Conservation (phyloP, 2,888 invertebrate species). For the Pseudococcus longispinus region DNA sequence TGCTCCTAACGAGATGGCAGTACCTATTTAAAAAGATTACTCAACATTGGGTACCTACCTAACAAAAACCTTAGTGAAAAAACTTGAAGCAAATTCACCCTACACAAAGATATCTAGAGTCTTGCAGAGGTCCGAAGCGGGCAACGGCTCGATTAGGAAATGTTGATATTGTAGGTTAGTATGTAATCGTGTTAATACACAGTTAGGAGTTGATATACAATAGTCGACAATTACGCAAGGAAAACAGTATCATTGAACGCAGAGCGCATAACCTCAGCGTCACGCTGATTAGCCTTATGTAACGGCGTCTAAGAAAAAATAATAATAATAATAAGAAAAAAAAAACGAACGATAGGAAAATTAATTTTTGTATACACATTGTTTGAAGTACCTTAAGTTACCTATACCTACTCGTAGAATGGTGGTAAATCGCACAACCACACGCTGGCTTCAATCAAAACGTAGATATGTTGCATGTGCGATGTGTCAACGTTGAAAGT, state of each 20-base stretch:
- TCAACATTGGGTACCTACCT: too few relatives aligned
- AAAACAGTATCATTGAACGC: constrained; percentile 17
- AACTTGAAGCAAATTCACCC: too few relatives aligned
- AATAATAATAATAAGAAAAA: neutral
- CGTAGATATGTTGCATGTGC: neutral
- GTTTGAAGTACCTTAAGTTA: neutral
- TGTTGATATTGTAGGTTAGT: constrained; percentile 34
- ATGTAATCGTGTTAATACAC: constrained; percentile 51
- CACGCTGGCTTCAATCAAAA: constrained; percentile 4
- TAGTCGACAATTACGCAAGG: constrained; percentile 30
- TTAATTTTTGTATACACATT: neutral
- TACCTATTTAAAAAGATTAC: too few relatives aligned
- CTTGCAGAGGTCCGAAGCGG: too few relatives aligned
- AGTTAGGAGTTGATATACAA: constrained; percentile 30
- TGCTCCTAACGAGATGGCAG: too few relatives aligned
- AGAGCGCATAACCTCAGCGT: constrained; percentile 46
- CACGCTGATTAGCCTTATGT: constrained; percentile 48
- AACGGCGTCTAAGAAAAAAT: constrained; percentile 20
- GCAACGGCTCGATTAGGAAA: constrained; percentile 35
- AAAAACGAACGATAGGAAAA: neutral
- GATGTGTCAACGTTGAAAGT: neutral
- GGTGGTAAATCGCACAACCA: neutral
- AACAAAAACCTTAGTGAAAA: too few relatives aligned
- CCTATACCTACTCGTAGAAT: neutral
- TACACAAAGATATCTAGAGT: too few relatives aligned